These are phyloP conservation scores for Hozukius guyotensis DNA, from an alignment of 2,797 vertebrate genomes.

Conservation along the genomic window DNA sequence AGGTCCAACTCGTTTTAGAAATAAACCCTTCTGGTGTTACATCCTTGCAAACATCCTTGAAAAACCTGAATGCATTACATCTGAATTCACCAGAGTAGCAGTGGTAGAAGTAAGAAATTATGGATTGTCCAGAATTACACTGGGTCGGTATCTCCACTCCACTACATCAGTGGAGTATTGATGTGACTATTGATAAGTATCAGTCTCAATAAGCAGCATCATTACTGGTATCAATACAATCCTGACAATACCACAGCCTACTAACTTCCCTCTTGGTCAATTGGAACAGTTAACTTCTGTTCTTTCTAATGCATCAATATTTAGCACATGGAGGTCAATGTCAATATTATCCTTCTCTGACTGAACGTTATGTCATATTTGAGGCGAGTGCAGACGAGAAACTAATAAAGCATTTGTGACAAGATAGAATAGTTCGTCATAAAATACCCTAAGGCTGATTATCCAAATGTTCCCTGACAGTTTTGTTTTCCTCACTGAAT, in stretches of 20 bases:
- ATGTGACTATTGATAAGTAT: conserved; percentile 27
- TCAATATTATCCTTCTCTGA: neutral
- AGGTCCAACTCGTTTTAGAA: neutral
- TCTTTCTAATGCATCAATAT: neutral
- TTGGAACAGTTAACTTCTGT: neutral
- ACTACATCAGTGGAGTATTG: conserved; percentile 18
- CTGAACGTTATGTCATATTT: neutral
- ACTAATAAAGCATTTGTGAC: neutral
- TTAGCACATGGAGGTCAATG: neutral
- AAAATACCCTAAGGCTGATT: neutral
- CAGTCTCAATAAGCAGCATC: conserved; percentile 6
- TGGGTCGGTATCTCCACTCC: conserved; percentile 4
- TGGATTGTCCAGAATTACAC: neutral
- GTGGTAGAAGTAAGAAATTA: neutral
- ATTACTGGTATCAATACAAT: neutral
- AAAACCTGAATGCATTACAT: neutral
- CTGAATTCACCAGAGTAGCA: neutral
- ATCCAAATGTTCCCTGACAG: conserved; percentile 7
- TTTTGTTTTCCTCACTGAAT: conserved; percentile 28
- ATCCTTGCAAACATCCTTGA: too few relatives aligned
- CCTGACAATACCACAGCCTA: neutral
- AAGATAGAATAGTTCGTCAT: neutral
- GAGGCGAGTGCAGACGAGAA: neutral
- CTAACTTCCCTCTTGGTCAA: neutral
- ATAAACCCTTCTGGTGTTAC: neutral